Base-by-base conservation (phyloP, 1,140 invertebrate genomes). In the Drosophila watanabei region DNA sequence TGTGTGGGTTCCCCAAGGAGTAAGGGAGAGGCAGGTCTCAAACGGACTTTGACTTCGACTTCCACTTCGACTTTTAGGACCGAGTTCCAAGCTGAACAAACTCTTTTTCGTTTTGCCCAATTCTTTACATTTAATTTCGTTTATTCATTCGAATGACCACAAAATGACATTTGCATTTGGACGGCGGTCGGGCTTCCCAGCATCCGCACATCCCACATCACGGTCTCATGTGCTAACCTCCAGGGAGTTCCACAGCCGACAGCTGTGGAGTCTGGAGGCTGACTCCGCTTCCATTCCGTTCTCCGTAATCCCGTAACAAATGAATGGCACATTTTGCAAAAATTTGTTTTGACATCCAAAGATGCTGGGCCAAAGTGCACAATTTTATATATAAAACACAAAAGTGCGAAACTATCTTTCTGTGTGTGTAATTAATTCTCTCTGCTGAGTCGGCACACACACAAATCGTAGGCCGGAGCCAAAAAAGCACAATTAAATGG, bases 101-200 rank as follows among this genome's bases (percentile, higher is more conserved):
- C 82, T 45, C 54, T 68, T 80, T 78, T 59, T 61, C 66, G 4
- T 54, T 20, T 35, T 56, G 35, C 32, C 46, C 68, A 56, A 71
- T 76, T 82, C 85, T 79, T 92, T 70, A 72, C 81, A 66, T 92
- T 92, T 87, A 91, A 92, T 92, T 92, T 92, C 90, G 90, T 90
- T 90, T 92, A 92, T 92, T 92, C 85, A 92, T 92, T 87, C 85
- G 83, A 90, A 80, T 90, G 90, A 81, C 90, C 90, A 84, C 85
- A 91, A 92, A 92, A 90, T 92, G 90, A 84, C 90, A 92, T 92
- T 92, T 92, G 90, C 90, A 92, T 92, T 80, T 82, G 85, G 66
- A 54, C 66, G 43, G 68, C 48, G 65, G 68, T 71, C 57, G 64
- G 18, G 39, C 20, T 24, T 11, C 24, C 49, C 39, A 56, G 16